Evolutionary conservation across 1,140 invertebrate genomes (phyloP).

Genomic region (Lethrus apterus): DNA sequence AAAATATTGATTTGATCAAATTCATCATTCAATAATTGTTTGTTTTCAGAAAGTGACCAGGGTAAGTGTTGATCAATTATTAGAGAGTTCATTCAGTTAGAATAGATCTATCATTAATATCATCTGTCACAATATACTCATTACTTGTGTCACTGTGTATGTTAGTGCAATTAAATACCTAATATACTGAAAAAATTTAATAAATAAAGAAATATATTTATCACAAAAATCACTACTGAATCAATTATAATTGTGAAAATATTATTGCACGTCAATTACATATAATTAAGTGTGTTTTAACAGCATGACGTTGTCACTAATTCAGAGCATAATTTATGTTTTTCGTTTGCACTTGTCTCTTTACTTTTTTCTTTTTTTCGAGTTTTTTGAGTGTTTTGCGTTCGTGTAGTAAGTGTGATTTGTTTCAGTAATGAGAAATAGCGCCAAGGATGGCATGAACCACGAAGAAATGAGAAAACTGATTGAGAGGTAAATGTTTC

Average conservation of each 20-base stretch:
- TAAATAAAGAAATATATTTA: no score
- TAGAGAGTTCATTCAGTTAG: no score
- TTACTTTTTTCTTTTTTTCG: constrained; percentile 26
- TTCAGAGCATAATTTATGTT: constrained; percentile 1
- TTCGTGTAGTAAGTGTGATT: constrained; percentile 44
- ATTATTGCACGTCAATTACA: no score
- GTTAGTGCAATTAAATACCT: no score
- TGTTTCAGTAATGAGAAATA: constrained; percentile 62
- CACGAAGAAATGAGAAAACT: constrained; percentile 92
- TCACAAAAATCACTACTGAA: no score
- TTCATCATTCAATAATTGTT: constrained; percentile 14
- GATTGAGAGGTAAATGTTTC: constrained; percentile 79
- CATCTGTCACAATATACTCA: no score
- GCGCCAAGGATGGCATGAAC: constrained; percentile 80
- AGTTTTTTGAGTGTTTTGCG: constrained; percentile 40
- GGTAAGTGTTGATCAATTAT: constrained; percentile 39
- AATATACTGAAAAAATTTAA: no score
- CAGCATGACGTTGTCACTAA: constrained; percentile 16
- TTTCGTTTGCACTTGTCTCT: constrained; percentile 12
- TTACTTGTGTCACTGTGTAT: no score
- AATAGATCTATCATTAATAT: no score
- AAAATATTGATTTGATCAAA: background rate
- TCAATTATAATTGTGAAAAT: no score
- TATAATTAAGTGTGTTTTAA: constrained; percentile 15
- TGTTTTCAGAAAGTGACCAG: constrained; percentile 41